Evolutionary conservation across 64 coral and sea anemone genomes (phyloP), one percentile per base, ranked within the genome.

Genomic region (Catalaphyllia jardinei): DNA sequence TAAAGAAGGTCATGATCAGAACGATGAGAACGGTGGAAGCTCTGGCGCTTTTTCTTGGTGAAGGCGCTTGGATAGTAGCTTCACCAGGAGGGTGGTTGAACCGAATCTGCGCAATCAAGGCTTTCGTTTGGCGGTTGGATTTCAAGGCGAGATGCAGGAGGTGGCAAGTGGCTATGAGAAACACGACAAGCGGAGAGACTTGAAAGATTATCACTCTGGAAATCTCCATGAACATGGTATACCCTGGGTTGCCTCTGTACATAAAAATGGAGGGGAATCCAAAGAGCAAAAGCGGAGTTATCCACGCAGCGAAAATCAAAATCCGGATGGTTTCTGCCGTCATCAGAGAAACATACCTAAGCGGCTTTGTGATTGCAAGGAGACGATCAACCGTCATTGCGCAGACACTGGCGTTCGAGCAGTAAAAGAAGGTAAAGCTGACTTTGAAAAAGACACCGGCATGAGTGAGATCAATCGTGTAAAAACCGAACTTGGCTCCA

Each of bases 181-280:
- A 79, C 15, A 57, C 4, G 10, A 79, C 50, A 9, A 79, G 15
- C 0, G 76, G 76, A 9, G 28, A 17, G n/a, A 79, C 59, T 49
- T 79, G 76, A 28, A 79, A 79, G 19, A 79, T 55, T 50, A 57
- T 52, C 1, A 79, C 76, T 10, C 76, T 50, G 22, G 76, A 79
- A 22, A 55, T 13, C 51, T 79, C 76, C 76, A 79, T 49, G 76
- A 79, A 79, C 76, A 79, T 10, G 76, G 76, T 79, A 16, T 55
- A 79, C 4, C 22, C 24, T 55, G 76, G 76, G 51, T 79, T 79
- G 76, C 55, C 12, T 4, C 13, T n/a, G 51, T 79, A 79, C 22
- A 50, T 79, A n/a, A 79, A 79, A 10, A 57, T 55, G 76, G 76
- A 22, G n/a, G 76, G 76, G 22, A 79, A 15, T 0, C 15, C 15